Conservation (phyloP, 2,797 vertebrate genomes). For the Intellagama lesueurii region DNA sequence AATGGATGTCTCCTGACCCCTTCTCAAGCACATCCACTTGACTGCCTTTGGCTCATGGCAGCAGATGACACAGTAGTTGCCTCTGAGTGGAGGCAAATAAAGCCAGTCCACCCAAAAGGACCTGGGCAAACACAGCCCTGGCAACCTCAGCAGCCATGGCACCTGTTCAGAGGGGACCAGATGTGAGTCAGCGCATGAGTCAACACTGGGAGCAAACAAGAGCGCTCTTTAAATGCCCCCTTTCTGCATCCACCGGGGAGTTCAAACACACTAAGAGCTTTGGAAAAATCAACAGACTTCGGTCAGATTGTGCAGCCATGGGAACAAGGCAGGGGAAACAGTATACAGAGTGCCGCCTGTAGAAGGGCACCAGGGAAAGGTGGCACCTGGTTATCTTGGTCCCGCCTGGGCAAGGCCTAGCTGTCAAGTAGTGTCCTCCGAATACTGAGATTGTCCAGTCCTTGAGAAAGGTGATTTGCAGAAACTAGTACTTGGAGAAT, state of each 20-base stretch:
- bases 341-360: neutral
- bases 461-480: neutral
- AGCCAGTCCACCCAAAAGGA: conserved; percentile 3
- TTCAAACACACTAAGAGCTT: conserved; percentile 35
- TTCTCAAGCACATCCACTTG: neutral
- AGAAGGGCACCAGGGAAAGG: neutral
- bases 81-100: neutral
- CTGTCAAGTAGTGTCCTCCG: neutral
- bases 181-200: conserved; percentile 36
- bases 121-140: conserved; percentile 26
- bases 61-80: neutral
- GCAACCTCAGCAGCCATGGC: conserved; percentile 2
- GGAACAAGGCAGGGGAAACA: neutral
- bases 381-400: conserved; percentile 1
- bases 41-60: neutral
- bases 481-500: neutral
- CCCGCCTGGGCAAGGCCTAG: neutral
- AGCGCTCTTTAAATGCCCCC: conserved; percentile 18
- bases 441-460: neutral
- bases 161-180: conserved; percentile 31
- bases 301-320: conserved; percentile 12
- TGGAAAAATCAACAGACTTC: conserved; percentile 37
- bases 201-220: conserved; percentile 41
- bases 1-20: neutral
- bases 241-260: conserved; percentile 6